Base-by-base conservation (phyloP, 2,888 invertebrate genomes). In the Sarcophaga variegata region DNA sequence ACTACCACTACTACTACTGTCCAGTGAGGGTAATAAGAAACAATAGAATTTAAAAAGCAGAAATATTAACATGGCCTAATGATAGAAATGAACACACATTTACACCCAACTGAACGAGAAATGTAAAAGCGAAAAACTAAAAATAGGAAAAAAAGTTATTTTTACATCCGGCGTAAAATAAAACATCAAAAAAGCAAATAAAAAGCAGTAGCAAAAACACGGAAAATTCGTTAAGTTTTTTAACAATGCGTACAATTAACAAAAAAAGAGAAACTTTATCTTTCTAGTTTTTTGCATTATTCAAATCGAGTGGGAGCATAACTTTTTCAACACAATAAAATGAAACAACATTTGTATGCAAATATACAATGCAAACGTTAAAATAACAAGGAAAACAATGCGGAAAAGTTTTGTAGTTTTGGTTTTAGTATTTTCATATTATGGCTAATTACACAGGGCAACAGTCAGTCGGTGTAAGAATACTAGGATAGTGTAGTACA, bases 51-150 rank as follows among this genome's bases (percentile, higher is more conserved):
- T 8, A 37, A 37, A 22, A 20, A 74, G 54, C 64, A 76, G 67
- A 63, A 78, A 78, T 74, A 74, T 78, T 85, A 81, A 81, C 75
- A 78, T 74, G 69, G 81, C 69, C 37, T 37, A 37, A 78, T 78
- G 74, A 70, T 70, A 75, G 64, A 81, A 75, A 71, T 69, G 64
- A 69, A 79, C 63, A 79, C 74, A 79, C 72, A 83, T 74, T 20
- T 66, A 66, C 14, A 1, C 10, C 25, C 17, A 0, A 5, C 10
- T 14, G 6, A 63, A 12, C 20, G 12, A 4, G 60, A 78, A 72
- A 6, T 63, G 4, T 17, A 47, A 37, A 37, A 37, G 8, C 37
- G 8, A 37, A 37, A 37, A 10, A 37, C 37, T 37, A 37, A 37
- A 37, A 37, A 10, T 8, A 59, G 45, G 45, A 67, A 45, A 72